phyloP scores from a whole-genome alignment of 2,888 invertebrate genomes.

The Tridacna gigas region DNA sequence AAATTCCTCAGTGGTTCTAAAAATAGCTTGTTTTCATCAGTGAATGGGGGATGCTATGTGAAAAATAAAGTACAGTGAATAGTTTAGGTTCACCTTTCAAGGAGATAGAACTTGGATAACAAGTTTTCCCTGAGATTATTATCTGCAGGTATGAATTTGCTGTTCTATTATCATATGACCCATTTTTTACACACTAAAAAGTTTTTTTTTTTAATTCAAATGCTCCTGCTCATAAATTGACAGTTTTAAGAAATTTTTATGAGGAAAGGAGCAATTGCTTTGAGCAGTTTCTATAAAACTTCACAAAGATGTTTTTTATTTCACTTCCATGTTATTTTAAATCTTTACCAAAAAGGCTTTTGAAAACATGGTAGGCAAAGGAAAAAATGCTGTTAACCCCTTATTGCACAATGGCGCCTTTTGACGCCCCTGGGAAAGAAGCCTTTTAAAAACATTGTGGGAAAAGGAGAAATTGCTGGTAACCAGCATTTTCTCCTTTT shows the following conservation, averaged over 20 bases:
- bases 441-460: neutral
- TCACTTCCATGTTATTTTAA: too few relatives aligned
- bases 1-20: conserved; percentile 1
- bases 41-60: conserved; percentile 2
- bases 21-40: conserved; percentile 12
- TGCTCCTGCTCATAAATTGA: too few relatives aligned
- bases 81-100: neutral
- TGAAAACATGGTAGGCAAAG: too few relatives aligned
- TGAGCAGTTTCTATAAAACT: too few relatives aligned
- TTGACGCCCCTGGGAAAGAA: neutral
- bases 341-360: too few relatives aligned
- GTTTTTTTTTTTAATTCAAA: too few relatives aligned
- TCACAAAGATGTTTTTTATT: too few relatives aligned
- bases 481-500: neutral
- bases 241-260: too few relatives aligned
- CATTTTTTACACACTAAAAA: too few relatives aligned
- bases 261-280: too few relatives aligned
- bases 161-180: too few relatives aligned
- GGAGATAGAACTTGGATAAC: neutral
- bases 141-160: too few relatives aligned
- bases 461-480: conserved; percentile 3
- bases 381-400: neutral
- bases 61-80: neutral
- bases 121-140: neutral
- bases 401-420: neutral